These are phyloP conservation scores for Andricus quercusramuli DNA, from an alignment of 2,888 invertebrate genomes.

Conservation along the genomic window DNA sequence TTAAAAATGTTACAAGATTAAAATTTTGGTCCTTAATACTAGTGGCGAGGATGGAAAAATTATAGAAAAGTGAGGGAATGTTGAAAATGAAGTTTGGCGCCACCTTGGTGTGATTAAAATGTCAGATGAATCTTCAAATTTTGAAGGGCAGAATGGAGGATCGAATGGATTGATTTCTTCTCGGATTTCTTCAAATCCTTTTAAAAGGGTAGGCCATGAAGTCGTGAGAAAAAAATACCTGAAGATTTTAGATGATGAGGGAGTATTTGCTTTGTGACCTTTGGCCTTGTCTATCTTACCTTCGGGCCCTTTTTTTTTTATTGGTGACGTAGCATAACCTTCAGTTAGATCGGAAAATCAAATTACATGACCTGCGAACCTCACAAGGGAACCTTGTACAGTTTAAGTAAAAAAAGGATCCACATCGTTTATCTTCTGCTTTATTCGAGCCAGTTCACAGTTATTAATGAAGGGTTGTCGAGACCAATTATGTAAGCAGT, in stretches of 20 bases:
- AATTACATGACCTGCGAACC: slow-evolving; percentile 14
- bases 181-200: not conserved
- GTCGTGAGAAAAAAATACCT: not conserved
- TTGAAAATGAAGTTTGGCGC: too few species aligned
- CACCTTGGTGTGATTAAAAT: too few species aligned
- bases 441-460: slow-evolving; percentile 33
- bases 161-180: too few species aligned
- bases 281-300: slow-evolving; percentile 16
- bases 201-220: not conserved
- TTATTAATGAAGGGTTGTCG: slow-evolving; percentile 60
- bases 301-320: not conserved
- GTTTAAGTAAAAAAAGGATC: not conserved
- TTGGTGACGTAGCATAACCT: slow-evolving; percentile 20
- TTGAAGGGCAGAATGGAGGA: too few species aligned
- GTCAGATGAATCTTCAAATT: too few species aligned
- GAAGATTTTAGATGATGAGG: not conserved
- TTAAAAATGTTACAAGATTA: too few species aligned
- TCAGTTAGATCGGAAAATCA: slow-evolving; percentile 13
- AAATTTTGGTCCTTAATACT: too few species aligned
- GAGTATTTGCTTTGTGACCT: not conserved
- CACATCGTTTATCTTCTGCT: slow-evolving; percentile 21
- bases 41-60: too few species aligned
- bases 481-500: slow-evolving; percentile 58
- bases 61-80: too few species aligned
- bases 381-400: not conserved